Conservation (phyloP, 2,888 invertebrate species). For the Ichneumoninae sp. region DNA sequence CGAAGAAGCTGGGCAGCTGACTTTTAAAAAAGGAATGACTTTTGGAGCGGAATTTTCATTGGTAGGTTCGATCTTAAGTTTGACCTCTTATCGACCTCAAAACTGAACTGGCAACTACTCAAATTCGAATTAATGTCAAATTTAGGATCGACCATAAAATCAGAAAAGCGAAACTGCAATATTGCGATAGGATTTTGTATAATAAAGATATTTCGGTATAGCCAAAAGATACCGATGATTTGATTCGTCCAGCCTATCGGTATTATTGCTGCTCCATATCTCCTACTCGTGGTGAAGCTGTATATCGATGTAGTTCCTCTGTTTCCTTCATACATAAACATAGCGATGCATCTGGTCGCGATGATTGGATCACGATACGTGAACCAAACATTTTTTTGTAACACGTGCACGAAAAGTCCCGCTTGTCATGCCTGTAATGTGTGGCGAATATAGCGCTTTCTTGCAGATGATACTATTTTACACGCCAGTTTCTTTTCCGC, state of each 20-base stretch:
- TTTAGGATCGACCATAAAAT: not conserved
- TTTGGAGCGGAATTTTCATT: too few species aligned
- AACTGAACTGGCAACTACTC: too few species aligned
- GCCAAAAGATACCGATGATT: constrained; percentile 24
- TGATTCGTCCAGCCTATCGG: constrained; percentile 40
- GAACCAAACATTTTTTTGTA: constrained; percentile 14
- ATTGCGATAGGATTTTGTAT: not conserved
- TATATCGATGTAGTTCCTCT: constrained; percentile 27
- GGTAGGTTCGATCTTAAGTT: too few species aligned
- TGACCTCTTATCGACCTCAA: too few species aligned
- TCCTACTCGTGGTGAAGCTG: not conserved
- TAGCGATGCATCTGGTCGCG: constrained; percentile 7
- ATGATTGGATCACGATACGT: constrained; percentile 28
- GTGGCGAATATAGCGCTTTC: too few species aligned
- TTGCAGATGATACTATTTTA: too few species aligned
- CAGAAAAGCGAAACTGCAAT: not conserved
- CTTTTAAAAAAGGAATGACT: too few species aligned
- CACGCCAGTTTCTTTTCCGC: too few species aligned
- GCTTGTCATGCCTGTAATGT: too few species aligned
- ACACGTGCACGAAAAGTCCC: too few species aligned
- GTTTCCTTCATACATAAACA: constrained; percentile 56
- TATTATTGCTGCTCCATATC: not conserved
- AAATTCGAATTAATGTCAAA: too few species aligned
- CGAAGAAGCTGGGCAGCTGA: not conserved
- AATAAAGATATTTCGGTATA: constrained; percentile 25